Evolutionary conservation across 1,140 invertebrate species (phyloP).

Genomic region (Caenorhabditis tropicalis): DNA sequence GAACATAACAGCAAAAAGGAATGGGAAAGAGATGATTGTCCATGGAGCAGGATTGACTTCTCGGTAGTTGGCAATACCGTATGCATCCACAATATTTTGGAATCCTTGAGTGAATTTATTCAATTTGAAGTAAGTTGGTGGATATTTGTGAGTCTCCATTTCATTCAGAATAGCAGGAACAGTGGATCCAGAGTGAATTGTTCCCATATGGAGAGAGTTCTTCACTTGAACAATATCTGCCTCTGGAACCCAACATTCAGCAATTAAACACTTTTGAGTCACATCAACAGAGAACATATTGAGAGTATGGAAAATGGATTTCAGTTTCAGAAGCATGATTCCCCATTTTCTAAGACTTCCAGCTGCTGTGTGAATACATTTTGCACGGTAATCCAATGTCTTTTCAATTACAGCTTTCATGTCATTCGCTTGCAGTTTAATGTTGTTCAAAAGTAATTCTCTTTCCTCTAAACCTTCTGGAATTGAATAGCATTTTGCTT

Average conservation of each 20-base stretch:
- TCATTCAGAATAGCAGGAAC: constrained; percentile 73
- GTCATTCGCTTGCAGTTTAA: constrained; percentile 80
- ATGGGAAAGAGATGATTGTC: constrained; percentile 90
- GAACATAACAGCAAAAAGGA: constrained; percentile 91
- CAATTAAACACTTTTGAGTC: constrained; percentile 88
- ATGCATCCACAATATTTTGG: constrained; percentile 74
- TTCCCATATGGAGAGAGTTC: constrained; percentile 84
- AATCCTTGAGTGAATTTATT: constrained; percentile 75
- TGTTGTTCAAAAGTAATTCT: constrained; percentile 82
- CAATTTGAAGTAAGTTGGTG: constrained; percentile 73
- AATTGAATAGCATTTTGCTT: constrained; percentile 75
- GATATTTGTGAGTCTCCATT: constrained; percentile 71
- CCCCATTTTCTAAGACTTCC: constrained; percentile 91
- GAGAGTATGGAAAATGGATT: constrained; percentile 80
- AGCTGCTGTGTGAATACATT: constrained; percentile 87
- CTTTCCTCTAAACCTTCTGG: constrained; percentile 87
- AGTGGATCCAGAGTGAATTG: constrained; percentile 76
- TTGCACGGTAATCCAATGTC: constrained; percentile 73
- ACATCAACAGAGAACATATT: constrained; percentile 82
- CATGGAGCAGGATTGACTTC: constrained; percentile 78
- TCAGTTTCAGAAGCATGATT: constrained; percentile 89
- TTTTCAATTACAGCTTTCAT: constrained; percentile 81
- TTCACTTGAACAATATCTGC: constrained; percentile 82
- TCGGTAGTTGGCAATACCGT: constrained; percentile 74
- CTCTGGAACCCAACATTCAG: constrained; percentile 96